Evolutionary conservation across 2,797 vertebrate species (phyloP), one percentile per base, ranked within the genome.

Genomic region (Myotis daubentonii): DNA sequence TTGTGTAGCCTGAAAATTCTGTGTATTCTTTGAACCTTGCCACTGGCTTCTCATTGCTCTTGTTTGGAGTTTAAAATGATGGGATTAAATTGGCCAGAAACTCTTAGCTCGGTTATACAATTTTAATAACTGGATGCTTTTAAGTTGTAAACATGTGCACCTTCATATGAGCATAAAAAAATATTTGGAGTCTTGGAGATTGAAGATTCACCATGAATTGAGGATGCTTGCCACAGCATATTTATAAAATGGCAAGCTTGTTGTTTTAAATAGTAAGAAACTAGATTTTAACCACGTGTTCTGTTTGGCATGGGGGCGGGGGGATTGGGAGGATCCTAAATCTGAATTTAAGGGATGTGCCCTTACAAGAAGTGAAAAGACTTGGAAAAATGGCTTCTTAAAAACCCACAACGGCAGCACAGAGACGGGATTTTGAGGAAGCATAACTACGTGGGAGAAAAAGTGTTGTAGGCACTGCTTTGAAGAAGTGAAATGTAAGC

Each of bases 121-220:
- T 94, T 83, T 95, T 87, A 70, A 87, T 85, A 91, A 78, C 38
- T 44, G 3, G 15, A 53, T 78, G 76, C 44, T 95, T 93, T 96
- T 83, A 82, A 22, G 10, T 89, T 85, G n/a, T 87, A 75, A 94
- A 89, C 53, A 55, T 57, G 28, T 2, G 22, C 17, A 81, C 49
- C 75, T 75, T 85, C 17, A 70, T 33, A 41, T 79, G 62, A 79
- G 44, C 84, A 47, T 70, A 86, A 87, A 87, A 92, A 90, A 68
- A 23, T n/a, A 1, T 70, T 94, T 87, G 25, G 38, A 85, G 62
- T 71, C 51, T 90, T 91, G 80, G 9, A 78, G 33, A 91, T 10
- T 72, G 51, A 81, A 60, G 60, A 93, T 60, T 74, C 60, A 81
- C 28, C 8, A 22, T 25, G 19, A 60, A 62, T 51, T 94, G 49